Conservation (phyloP, 2,797 vertebrate species). For the Xerus rutilus region DNA sequence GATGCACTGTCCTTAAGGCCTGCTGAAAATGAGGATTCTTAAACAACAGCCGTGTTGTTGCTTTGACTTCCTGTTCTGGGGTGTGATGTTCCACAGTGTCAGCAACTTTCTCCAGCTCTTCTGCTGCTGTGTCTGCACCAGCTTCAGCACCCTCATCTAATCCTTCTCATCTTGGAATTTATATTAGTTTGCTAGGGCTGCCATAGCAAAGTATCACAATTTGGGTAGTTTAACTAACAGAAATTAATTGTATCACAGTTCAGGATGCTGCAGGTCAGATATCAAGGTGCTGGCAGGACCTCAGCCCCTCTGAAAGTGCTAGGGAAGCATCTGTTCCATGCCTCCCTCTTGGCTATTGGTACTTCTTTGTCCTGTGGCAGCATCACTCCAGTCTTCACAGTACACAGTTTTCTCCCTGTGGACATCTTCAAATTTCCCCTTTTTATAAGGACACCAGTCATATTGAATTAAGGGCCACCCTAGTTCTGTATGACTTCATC, state of each 20-base stretch:
- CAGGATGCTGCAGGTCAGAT: neutral
- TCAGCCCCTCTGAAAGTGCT: rapidly evolving
- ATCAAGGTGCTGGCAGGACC: rapidly evolving
- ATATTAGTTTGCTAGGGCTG: neutral
- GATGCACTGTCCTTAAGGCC: neutral
- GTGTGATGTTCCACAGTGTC: no score
- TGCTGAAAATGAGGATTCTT: neutral
- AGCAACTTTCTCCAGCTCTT: neutral
- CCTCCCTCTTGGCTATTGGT: neutral
- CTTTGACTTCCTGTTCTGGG: neutral
- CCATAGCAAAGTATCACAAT: neutral
- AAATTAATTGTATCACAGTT: neutral
- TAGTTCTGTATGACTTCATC: neutral
- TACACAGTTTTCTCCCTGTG: neutral
- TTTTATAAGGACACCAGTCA: neutral
- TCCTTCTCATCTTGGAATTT: neutral
- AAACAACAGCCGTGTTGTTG: neutral
- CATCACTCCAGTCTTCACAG: rapidly evolving
- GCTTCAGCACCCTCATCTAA: neutral
- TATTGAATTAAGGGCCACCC: rapidly evolving
- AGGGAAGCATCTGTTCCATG: neutral
- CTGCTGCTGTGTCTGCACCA: rapidly evolving
- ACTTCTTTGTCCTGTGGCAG: neutral
- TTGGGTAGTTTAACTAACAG: neutral
- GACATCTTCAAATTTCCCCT: rapidly evolving